Conservation (phyloP, 1,140 invertebrate species). For the Drosophila pseudoananassae region DNA sequence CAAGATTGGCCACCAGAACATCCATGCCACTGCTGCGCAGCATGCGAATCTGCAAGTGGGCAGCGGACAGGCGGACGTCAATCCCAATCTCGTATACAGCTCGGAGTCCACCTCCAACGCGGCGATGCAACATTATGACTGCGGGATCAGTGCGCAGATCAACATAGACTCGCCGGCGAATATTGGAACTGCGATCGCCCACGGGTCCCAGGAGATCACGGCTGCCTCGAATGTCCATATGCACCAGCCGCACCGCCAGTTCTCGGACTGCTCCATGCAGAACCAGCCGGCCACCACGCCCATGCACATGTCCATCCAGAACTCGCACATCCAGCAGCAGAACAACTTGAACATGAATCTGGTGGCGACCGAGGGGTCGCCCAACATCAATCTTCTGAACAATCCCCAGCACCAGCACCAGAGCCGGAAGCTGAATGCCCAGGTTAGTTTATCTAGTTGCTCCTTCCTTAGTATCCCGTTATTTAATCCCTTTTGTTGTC, state of each 20-base stretch:
- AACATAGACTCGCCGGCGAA: slow-evolving; percentile 94
- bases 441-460: slow-evolving; percentile 48
- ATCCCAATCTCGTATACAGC: slow-evolving; percentile 61
- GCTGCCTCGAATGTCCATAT: slow-evolving; percentile 84
- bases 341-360: slow-evolving; percentile 73
- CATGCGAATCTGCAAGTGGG: slow-evolving; percentile 58
- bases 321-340: slow-evolving; percentile 77
- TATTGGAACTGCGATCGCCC: slow-evolving; percentile 93
- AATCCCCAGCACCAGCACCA: slow-evolving; percentile 69
- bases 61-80: slow-evolving; percentile 57
- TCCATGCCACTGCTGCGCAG: slow-evolving; percentile 37
- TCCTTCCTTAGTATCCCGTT: not conserved
- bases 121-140: slow-evolving; percentile 90
- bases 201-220: slow-evolving; percentile 89
- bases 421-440: slow-evolving; percentile 69
- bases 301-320: slow-evolving; percentile 85
- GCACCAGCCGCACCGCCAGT: slow-evolving; percentile 86
- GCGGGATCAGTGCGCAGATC: slow-evolving; percentile 93
- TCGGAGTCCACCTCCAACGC: slow-evolving; percentile 85
- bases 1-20: slow-evolving; percentile 53
- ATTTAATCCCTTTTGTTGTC: not conserved
- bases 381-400: slow-evolving; percentile 71
- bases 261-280: slow-evolving; percentile 87
- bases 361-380: slow-evolving; percentile 51
- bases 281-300: slow-evolving; percentile 86